Base-by-base conservation (phyloP, 1,140 invertebrate genomes). In the Pentalonia nigronervosa region DNA sequence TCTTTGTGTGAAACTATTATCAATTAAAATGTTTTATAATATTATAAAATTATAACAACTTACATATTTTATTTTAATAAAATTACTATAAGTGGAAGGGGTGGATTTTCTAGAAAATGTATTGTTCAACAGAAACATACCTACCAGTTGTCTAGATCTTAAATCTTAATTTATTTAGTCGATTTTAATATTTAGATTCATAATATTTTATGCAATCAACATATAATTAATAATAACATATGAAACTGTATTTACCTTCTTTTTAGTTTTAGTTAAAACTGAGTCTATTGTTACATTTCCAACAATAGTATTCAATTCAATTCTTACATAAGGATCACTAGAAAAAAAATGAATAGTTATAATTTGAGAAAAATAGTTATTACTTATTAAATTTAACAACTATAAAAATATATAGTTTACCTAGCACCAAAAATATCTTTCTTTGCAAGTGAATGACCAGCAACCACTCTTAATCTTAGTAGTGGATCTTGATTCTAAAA, bases 401-500 rank as follows among this genome's bases (percentile, higher is more conserved):
- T 67, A 90, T 94, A 90, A 60, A 48, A 76, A 60, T 48, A 30
- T 81, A 93, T 83, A 23, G 95, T 95, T 96, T 96, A 98, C 98
- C 98, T 99, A 94, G 98, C 98, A 95, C 99, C 99, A 96, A 99
- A 99, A 94, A 99, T 99, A 95, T 99, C 99, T 95, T 99, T 99
- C 95, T 99, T 99, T 50, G 99, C 98, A 95, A 99, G 96, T 94
- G 98, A 97, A 95, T 98, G 97, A 53, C 98, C 99, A 94, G 97
- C 97, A 93, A 99, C 96, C 91, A 99, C 91, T 84, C 91, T 34
- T 86, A 93, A 93, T 86, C 81, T 93, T 25, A 93, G 76, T 56
- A 93, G 45, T 41, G 91, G 91, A 93, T 93, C 91, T 93, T 93
- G 91, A 93, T 93, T 93, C 91, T 93, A 93, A 84, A 84, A 91